These are phyloP conservation scores for Stenurella melanura DNA, from an alignment of 2,888 invertebrate genomes.

Conservation along the genomic window DNA sequence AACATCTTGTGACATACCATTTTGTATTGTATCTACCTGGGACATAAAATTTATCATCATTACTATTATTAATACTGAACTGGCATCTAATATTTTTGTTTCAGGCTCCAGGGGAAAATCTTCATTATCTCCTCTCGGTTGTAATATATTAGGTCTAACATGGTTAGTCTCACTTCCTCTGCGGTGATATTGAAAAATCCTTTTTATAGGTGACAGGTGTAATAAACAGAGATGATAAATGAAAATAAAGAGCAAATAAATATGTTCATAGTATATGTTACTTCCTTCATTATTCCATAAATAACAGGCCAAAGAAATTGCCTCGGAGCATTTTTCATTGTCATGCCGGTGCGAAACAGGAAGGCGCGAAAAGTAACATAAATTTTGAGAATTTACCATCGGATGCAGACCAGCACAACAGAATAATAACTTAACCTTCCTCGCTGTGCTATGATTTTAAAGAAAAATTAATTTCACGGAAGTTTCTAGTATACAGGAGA, in stretches of 20 bases:
- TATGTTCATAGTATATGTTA: conserved; percentile 55
- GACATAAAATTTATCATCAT: no score
- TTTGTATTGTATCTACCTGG: no score
- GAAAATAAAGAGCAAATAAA: conserved; percentile 53
- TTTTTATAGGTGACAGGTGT: conserved; percentile 34
- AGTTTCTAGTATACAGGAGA: conserved; percentile 37
- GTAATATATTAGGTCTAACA: background rate
- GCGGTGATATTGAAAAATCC: conserved; percentile 24
- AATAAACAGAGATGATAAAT: conserved; percentile 49
- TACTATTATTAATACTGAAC: no score
- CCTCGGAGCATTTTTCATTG: conserved; percentile 62
- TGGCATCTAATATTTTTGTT: no score
- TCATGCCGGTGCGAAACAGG: conserved; percentile 61
- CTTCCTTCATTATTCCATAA: conserved; percentile 63
- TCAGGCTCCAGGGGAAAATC: no score
- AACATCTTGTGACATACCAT: no score
- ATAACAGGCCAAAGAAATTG: conserved; percentile 61
- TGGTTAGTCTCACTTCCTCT: background rate
- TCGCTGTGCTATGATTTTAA: conserved; percentile 52
- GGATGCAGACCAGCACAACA: conserved; percentile 61
- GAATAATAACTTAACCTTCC: conserved; percentile 59
- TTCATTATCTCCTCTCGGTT: background rate
- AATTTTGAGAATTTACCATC: conserved; percentile 61
- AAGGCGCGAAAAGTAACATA: conserved; percentile 61
- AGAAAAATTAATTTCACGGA: conserved; percentile 52